Percentiles rank a stretch among this genome's conserved stretches.
phyloP scores from a whole-genome alignment of 2,113 vertebrate species.

The Spilogale gracilis region DNA sequence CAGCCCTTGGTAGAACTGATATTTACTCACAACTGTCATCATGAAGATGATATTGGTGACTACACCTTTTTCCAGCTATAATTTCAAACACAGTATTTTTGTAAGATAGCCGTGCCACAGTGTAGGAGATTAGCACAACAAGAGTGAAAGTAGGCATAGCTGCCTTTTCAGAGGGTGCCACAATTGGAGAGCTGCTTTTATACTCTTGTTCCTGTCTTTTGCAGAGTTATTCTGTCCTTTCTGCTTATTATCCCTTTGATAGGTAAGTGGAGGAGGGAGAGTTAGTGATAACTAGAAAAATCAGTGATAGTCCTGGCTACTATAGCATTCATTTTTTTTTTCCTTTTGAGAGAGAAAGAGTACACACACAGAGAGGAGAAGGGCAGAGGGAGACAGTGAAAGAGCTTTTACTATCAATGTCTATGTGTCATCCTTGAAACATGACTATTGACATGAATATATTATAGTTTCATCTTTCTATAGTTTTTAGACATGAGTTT shows the following conservation, averaged over 20 bases:
- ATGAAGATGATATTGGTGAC: not conserved
- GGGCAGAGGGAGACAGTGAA: no score
- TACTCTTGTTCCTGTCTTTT: not conserved
- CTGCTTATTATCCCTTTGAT: no score
- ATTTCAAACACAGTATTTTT: not conserved
- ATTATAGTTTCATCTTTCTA: not conserved
- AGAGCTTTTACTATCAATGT: not conserved
- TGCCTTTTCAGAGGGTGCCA: not conserved
- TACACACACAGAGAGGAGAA: no score
- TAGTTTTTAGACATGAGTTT: not conserved
- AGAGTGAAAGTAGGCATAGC: not conserved
- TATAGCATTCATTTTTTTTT: not conserved
- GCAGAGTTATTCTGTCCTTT: not conserved
- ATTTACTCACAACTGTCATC: not conserved
- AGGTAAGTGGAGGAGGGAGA: not conserved
- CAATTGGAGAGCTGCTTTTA: not conserved
- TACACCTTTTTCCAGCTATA: not conserved
- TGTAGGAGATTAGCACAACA: not conserved
- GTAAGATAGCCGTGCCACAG: not conserved
- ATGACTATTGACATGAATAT: not conserved
- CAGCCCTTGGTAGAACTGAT: not conserved
- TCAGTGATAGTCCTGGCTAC: not conserved
- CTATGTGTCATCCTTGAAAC: not conserved
- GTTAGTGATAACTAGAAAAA: constrained; percentile 7
- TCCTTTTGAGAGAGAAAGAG: no score